phyloP scores from a whole-genome alignment of 2,888 invertebrate genomes.

The Eilema caniola region DNA sequence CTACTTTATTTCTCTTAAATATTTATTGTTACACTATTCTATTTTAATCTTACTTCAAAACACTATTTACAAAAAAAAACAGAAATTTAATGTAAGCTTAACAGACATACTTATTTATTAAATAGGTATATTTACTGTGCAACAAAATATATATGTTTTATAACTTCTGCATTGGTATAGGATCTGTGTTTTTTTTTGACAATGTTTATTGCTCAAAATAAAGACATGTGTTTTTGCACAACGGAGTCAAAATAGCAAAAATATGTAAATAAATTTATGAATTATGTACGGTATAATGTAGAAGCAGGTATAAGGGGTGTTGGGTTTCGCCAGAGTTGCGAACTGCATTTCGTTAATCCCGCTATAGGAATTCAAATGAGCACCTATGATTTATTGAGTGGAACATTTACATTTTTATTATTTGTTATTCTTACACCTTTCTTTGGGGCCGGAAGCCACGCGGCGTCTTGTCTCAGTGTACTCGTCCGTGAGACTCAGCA shows the following conservation, averaged over 20 bases:
- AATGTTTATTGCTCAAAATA: slow-evolving; percentile 3
- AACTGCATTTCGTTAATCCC: slow-evolving; percentile 81
- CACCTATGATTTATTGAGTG: slow-evolving; percentile 87
- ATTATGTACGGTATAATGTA: slow-evolving; percentile 60
- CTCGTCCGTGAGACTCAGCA: slow-evolving; percentile 82
- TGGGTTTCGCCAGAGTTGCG: slow-evolving; percentile 55
- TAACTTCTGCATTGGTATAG: background rate
- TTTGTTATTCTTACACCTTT: slow-evolving; percentile 87
- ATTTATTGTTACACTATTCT: background rate
- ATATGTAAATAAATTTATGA: slow-evolving; percentile 73
- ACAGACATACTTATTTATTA: background rate
- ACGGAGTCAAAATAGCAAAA: slow-evolving; percentile 57
- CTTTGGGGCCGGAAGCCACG: slow-evolving; percentile 85
- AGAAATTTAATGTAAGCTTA: background rate
- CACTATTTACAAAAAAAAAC: background rate
- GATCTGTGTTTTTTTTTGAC: background rate
- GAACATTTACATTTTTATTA: slow-evolving; percentile 88
- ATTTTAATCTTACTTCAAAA: background rate
- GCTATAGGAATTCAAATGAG: slow-evolving; percentile 86
- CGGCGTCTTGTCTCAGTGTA: slow-evolving; percentile 84
- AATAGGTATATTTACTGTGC: background rate
- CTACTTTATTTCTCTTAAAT: slow-evolving; percentile 10
- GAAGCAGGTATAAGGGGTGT: slow-evolving; percentile 58
- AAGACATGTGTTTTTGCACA: slow-evolving; percentile 35
- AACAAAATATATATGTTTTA: background rate